Conservation (phyloP, 2,113 vertebrate genomes). For the Clupea harengus region DNA sequence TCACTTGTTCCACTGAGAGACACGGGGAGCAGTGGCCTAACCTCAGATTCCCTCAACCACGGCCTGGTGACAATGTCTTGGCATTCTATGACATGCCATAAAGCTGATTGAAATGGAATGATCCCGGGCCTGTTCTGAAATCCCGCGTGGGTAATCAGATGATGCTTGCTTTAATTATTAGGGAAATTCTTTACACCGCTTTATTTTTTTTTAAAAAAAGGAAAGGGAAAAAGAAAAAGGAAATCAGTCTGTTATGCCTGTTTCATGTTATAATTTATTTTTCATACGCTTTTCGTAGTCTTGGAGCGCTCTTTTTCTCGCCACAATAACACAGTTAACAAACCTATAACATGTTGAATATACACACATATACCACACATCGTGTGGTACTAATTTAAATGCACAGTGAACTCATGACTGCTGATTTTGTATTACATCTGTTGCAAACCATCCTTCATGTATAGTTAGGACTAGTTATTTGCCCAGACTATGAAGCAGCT, state of each 20-base stretch:
- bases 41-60: not conserved
- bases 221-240: not conserved
- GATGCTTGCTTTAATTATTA: not conserved
- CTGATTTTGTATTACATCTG: not conserved
- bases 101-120: slow-evolving; percentile 1
- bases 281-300: not conserved
- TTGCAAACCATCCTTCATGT: not conserved
- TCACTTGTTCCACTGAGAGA: slow-evolving; percentile 67
- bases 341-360: not conserved
- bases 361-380: not conserved
- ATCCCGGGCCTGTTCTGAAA: not conserved
- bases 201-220: no score
- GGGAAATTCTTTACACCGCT: not conserved
- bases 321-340: not conserved
- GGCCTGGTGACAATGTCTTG: not conserved
- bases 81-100: not conserved
- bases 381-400: not conserved
- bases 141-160: not conserved
- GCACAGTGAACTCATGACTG: not conserved
- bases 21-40: slow-evolving; percentile 38
- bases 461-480: not conserved
- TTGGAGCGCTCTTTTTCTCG: not conserved
- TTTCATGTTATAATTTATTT: not conserved
- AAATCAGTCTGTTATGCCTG: not conserved
- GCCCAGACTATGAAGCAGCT: not conserved